Evolutionary conservation across 92 coral and sea anemone species (phyloP).

Genomic region (Actinostola sp.): DNA sequence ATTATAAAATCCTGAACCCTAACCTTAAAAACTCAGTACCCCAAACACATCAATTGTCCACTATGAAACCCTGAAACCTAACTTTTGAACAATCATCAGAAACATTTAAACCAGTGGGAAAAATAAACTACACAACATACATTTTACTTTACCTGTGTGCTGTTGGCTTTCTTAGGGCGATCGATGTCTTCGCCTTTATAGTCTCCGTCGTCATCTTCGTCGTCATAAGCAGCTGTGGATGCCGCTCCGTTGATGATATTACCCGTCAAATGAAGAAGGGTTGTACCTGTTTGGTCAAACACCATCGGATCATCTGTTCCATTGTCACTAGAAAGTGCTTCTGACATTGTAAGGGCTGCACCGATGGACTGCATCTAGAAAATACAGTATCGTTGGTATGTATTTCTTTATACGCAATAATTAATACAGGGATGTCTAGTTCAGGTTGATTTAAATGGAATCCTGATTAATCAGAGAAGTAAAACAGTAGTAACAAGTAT

Average conservation of each 20-base stretch:
- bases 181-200: neutral
- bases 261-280: constrained; percentile 27
- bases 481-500: no score
- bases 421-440: no score
- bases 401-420: no score
- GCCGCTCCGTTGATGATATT: constrained; percentile 36
- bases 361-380: constrained; percentile 16
- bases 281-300: constrained; percentile 25
- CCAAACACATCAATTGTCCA: no score
- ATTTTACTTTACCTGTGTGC: neutral
- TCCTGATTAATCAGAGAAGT: no score
- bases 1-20: no score
- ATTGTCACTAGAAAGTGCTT: constrained; percentile 12
- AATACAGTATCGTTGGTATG: neutral
- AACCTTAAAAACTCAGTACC: no score
- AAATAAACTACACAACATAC: no score
- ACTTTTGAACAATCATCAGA: no score
- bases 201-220: neutral
- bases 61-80: no score
- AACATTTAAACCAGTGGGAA: no score
- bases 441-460: no score
- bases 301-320: constrained; percentile 21
- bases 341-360: constrained; percentile 17
- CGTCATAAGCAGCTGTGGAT: neutral
- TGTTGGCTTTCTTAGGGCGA: neutral